Percentiles rank a stretch among this genome's conserved stretches.
These are phyloP conservation scores for Nasonia vitripennis DNA, from an alignment of 1,140 invertebrate genomes.

Conservation along the genomic window DNA sequence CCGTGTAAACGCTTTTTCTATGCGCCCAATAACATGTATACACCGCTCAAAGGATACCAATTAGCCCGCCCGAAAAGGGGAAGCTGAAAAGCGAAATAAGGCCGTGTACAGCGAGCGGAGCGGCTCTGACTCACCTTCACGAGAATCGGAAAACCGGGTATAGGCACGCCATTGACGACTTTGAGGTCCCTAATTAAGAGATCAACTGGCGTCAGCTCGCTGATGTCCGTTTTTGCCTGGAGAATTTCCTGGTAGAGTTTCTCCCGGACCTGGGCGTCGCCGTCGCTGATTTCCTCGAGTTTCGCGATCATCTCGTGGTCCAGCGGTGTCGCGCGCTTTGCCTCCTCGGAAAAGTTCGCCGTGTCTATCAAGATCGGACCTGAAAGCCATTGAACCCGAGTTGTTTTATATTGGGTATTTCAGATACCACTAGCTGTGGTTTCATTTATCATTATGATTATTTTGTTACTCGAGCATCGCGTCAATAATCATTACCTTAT, in stretches of 20 bases:
- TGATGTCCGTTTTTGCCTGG: slow-evolving; percentile 78
- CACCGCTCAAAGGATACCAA: neutral
- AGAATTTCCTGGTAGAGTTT: slow-evolving; percentile 75
- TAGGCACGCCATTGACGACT: slow-evolving; percentile 76
- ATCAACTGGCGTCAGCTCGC: slow-evolving; percentile 74
- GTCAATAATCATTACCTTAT: too few relatives aligned
- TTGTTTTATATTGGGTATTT: neutral
- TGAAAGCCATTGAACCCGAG: slow-evolving; percentile 60
- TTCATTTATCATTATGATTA: too few relatives aligned
- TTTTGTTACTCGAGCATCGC: too few relatives aligned
- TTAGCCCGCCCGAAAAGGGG: neutral
- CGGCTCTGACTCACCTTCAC: slow-evolving; percentile 63
- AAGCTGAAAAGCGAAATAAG: slow-evolving; percentile 15
- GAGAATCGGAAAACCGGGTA: slow-evolving; percentile 77
- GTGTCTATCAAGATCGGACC: slow-evolving; percentile 87
- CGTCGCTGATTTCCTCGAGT: slow-evolving; percentile 68
- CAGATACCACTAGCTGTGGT: too few relatives aligned
- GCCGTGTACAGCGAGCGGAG: slow-evolving; percentile 19
- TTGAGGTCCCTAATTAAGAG: slow-evolving; percentile 82
- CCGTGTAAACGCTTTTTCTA: neutral
- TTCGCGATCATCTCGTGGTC: slow-evolving; percentile 77
- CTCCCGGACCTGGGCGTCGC: slow-evolving; percentile 55
- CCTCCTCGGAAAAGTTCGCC: slow-evolving; percentile 79
- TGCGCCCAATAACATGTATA: too few relatives aligned
- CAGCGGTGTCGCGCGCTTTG: slow-evolving; percentile 77